Conservation (phyloP, 1,140 invertebrate species). For the Cardiocondyla obscurior region DNA sequence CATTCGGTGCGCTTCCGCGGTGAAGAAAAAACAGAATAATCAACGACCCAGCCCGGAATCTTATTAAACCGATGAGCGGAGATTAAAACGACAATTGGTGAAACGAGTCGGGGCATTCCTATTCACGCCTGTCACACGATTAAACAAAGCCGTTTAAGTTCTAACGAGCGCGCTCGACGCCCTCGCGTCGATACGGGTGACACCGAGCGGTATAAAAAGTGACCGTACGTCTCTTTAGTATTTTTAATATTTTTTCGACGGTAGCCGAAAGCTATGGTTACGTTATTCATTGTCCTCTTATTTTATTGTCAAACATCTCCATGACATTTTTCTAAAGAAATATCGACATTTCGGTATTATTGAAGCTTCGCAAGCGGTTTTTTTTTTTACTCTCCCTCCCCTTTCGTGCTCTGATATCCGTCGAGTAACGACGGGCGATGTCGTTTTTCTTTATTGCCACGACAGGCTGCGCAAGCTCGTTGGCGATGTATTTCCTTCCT, state of each 20-base stretch:
- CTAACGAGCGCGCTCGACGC: not conserved
- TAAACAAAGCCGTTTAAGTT: not conserved
- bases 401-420: not conserved
- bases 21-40: conserved; percentile 21
- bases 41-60: not conserved
- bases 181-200: not conserved
- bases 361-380: not conserved
- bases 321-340: not conserved
- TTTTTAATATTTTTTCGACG: not conserved
- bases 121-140: not conserved
- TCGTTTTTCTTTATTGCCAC: conserved; percentile 21
- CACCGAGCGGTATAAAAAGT: not conserved
- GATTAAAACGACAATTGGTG: conserved; percentile 18
- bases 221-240: not conserved
- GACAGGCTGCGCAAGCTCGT: not conserved
- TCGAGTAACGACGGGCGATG: conserved; percentile 2
- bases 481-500: conserved; percentile 27
- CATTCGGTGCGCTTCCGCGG: not conserved
- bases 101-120: not conserved
- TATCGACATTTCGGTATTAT: not conserved
- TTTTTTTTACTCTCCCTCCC: no score
- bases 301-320: not conserved
- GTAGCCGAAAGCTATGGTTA: not conserved
- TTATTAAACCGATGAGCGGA: not conserved
- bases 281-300: not conserved